Base-by-base conservation (phyloP, 2,113 vertebrate genomes). In the Gasterosteus aculeatus region DNA sequence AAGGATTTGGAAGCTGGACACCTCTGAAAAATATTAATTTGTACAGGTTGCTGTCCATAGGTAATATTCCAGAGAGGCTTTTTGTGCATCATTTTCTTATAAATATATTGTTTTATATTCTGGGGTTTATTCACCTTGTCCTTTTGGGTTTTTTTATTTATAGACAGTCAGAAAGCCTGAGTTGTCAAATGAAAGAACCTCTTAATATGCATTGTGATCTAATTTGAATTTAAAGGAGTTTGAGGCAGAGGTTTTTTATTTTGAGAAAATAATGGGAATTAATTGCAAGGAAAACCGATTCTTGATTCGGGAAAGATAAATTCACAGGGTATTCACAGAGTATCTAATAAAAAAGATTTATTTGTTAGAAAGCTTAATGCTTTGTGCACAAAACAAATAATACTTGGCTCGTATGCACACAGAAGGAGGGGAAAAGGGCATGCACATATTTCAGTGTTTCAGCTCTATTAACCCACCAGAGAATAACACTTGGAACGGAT, bases 401-500 rank as follows among this genome's bases (percentile, higher is more conserved):
- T 47, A 39, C 7, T 53, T 31, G 31, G 10, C 44, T 80, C 6
- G 53, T 29, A 47, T 53, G 16, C 18, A 35, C 33, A 62, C 5
- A 64, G 19, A 61, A 64, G 19, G 38, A 14, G 53, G 12, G 47
- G 46, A 54, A 80, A 88, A 81, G 76, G 72, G 54, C 78, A 77
- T 15, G n/a, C n/a, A 1, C 47, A 56, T 80, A 58, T 80, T 53
- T 82, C 54, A 85, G 49, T 79, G 56, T 16, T 75, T 77, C 42
- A 53, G 62, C 31, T n/a, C 81, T 74, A 87, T 84, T 75, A 75
- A 85, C 65, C 44, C 82, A 64, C 74, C 79, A 47, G 65, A 77
- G 80, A 85, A 62, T 69, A 77, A 70, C 63, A 33, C 51, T 65
- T 86, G 72, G 60, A 69, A 77, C 44, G 10, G 65, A 82, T 72